Percentiles rank a stretch among this genome's conserved stretches.
Evolutionary conservation across 2,797 vertebrate species (phyloP).

Genomic region (Sciurus vulgaris): DNA sequence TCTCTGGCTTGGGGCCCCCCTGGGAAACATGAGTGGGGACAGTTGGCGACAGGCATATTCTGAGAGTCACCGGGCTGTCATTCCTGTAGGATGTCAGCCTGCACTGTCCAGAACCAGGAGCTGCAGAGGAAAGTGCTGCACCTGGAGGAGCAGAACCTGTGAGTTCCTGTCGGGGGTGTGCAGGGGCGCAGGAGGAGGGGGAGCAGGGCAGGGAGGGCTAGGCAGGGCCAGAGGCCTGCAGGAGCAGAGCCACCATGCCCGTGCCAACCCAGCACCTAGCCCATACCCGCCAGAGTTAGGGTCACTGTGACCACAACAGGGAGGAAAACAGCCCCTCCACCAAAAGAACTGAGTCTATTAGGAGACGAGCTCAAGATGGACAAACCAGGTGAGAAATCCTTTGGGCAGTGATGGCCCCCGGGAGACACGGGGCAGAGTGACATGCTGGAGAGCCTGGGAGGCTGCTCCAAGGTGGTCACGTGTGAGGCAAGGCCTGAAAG

Average conservation of each 20-base stretch:
- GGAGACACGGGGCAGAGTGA: not conserved
- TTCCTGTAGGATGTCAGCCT: conserved; percentile 93
- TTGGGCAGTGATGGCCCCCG: too few species aligned
- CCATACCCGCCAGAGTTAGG: not conserved
- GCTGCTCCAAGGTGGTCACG: not conserved
- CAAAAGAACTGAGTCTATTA: not conserved
- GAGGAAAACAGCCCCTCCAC: not conserved
- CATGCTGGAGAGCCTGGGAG: too few species aligned
- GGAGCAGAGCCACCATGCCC: too few species aligned
- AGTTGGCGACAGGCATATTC: not conserved
- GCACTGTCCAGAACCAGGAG: conserved; percentile 93
- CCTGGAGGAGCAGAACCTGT: conserved; percentile 96
- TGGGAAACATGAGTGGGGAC: not conserved
- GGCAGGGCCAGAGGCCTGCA: too few species aligned
- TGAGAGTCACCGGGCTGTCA: not conserved
- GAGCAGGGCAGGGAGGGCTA: too few species aligned
- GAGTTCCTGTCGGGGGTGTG: conserved; percentile 80
- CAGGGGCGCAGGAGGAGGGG: not conserved
- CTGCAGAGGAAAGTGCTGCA: conserved; percentile 95
- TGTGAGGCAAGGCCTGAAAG: not conserved
- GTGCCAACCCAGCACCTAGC: not conserved
- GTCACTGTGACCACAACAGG: too few species aligned
- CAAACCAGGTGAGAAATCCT: too few species aligned
- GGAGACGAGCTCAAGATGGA: too few species aligned
- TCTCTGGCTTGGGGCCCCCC: too few species aligned